Evolutionary conservation across 35 echinoderm and acorn worm species (phyloP), one percentile per base, ranked within the genome.

Genomic region (Patiria miniata): DNA sequence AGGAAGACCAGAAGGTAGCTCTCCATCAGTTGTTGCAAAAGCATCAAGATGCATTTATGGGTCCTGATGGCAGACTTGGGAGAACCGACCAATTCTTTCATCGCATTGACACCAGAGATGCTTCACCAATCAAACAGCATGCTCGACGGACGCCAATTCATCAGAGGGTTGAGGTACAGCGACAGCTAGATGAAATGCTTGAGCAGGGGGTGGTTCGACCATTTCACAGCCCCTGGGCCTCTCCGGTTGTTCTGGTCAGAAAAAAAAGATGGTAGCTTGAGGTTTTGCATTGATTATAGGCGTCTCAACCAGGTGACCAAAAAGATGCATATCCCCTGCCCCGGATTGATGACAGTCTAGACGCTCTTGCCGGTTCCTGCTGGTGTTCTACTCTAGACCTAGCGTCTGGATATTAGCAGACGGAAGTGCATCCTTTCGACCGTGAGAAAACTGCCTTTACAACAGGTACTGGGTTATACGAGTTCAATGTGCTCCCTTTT

Each of bases 251-350:
- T 16, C 68, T 89, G 83, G 92, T 94, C 10, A 89, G n/a, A 78
- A 47, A 85, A 94, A 51, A 94, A 80, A 51, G 91, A 93, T 61
- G 59, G 61, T 51, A 90, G 87, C 0, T 78, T 57, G 18, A 86
- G 88, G 52, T 94, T 94, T 47, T 94, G 92, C 59, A 83, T 94
- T 15, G 92, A 90, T 40, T 93, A 93, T 42, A 87, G 90, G 36
- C 65, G 77, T 7, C 77, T 92, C 7, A 92, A 92, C 51, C 54
- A 78, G 2, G 69, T 86, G 29, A 91, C 84, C 34, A 26, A 81
- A 7, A 57, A 40, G 81, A n/a, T n/a, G n/a, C n/a, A n/a, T n/a
- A n/a, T n/a, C n/a, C n/a, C n/a, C n/a, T n/a, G n/a, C n/a, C n/a
- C n/a, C n/a, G n/a, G n/a, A n/a, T n/a, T n/a, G n/a, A n/a, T n/a